These are phyloP conservation scores for Harlomillsia oculata DNA, from an alignment of 1,140 invertebrate genomes.

Conservation along the genomic window DNA sequence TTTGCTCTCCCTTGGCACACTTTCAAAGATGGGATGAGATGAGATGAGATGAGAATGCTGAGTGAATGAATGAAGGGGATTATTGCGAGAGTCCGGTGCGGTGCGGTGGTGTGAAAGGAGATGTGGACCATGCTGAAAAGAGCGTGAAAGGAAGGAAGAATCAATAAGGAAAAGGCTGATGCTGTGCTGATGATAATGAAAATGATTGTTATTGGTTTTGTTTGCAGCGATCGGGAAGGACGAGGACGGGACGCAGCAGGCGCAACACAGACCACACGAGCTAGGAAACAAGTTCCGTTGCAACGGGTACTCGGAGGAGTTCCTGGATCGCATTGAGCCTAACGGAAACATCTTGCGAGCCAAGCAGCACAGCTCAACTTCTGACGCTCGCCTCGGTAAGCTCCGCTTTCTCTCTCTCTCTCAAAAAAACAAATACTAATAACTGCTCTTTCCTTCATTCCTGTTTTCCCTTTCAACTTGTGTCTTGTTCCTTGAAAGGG, in stretches of 20 bases:
- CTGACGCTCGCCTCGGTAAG: constrained; percentile 35
- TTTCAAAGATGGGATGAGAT: neutral
- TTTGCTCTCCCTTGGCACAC: too few relatives aligned
- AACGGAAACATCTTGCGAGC: constrained; percentile 64
- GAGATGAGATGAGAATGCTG: neutral
- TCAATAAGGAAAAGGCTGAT: neutral
- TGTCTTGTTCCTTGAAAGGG: too few relatives aligned
- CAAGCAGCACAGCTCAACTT: constrained; percentile 35
- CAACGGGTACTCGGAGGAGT: constrained; percentile 83
- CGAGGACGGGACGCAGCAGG: too few relatives aligned
- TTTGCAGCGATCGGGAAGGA: constrained; percentile 63
- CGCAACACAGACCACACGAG: too few relatives aligned
- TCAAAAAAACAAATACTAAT: too few relatives aligned
- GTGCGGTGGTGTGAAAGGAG: neutral
- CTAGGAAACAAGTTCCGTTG: constrained; percentile 59
- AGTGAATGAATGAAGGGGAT: neutral
- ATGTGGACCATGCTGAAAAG: neutral
- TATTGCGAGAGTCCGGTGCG: too few relatives aligned
- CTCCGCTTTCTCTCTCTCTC: too few relatives aligned
- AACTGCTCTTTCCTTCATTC: too few relatives aligned
- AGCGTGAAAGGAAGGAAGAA: neutral
- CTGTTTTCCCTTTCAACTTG: too few relatives aligned
- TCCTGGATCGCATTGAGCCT: constrained; percentile 76
- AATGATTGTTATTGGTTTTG: constrained; percentile 36
- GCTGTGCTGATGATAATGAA: neutral